Evolutionary conservation across 2,113 vertebrate species (phyloP).

Genomic region (Thalassarche chlororhynchos): DNA sequence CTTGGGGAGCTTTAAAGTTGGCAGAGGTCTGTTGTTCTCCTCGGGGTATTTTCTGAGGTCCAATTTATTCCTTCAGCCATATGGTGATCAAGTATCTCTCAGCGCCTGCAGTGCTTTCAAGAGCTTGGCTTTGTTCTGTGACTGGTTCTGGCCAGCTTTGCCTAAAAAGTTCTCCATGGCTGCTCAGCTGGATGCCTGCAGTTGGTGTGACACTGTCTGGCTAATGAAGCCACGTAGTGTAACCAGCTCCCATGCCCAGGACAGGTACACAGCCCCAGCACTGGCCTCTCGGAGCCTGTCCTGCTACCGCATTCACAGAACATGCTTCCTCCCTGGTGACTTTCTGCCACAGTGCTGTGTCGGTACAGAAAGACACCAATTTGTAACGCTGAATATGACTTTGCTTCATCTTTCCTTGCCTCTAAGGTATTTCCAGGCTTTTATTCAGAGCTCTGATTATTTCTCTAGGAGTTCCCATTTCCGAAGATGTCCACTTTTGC

Average conservation of each 20-base stretch:
- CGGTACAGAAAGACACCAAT: rapidly evolving
- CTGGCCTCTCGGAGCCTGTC: not conserved
- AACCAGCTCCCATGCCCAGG: rapidly evolving
- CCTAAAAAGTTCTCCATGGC: not conserved
- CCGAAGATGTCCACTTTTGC: not conserved
- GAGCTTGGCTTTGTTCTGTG: not conserved
- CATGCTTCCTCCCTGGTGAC: not conserved
- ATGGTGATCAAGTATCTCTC: not conserved
- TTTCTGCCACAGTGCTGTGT: not conserved
- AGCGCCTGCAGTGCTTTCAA: not conserved
- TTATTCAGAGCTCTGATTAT: not conserved
- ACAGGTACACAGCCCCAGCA: rapidly evolving
- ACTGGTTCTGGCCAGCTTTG: not conserved
- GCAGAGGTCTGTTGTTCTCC: not conserved
- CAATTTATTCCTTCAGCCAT: not conserved
- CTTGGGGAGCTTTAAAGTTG: not conserved
- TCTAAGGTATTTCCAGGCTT: not conserved
- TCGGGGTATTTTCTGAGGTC: not conserved
- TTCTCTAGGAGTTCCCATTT: not conserved
- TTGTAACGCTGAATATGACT: not conserved
- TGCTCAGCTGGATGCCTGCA: not conserved
- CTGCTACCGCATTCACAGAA: not conserved
- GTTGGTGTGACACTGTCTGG: not conserved
- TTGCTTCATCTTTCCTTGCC: not conserved
- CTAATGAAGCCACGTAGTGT: not conserved